Evolutionary conservation across 1,140 invertebrate genomes (phyloP), one percentile per base, ranked within the genome.

Genomic region (Paraescarpia echinospica): DNA sequence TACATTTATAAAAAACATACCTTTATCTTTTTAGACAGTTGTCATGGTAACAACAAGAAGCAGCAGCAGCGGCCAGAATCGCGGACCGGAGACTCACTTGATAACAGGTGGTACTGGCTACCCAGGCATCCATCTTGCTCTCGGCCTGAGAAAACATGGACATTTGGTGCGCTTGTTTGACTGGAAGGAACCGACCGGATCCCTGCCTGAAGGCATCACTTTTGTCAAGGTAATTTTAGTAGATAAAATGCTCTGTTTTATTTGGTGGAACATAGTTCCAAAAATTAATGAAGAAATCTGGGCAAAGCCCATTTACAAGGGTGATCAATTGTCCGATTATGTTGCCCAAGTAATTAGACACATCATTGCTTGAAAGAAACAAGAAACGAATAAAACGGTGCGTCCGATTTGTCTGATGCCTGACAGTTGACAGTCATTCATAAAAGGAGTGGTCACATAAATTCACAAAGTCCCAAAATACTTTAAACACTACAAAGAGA

Each of bases 31-130:
- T 77, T 77, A 0, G 59, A 77, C 59, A 77, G 59, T 77, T 18
- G 22, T 18, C 59, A 77, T 77, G 59, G 59, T 77, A 77, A 77
- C 59, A 77, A 77, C 59, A 77, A 77, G 59, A 31, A 77, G 27
- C 22, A 27, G 59, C 22, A 12, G 59, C 22, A 27, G 59, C 2
- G 59, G 59, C 59, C 12, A 77, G 27, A 77, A 2, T 77, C 59
- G 22, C 59, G 18, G 14, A 77, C 59, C 22, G 59, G 59, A 77
- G 59, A 77, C 59, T 77, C 59, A 95, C 92, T 91, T 96, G 2
- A 93, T 96, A 12, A 96, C 96, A 93, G 96, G 96, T 31, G 96
- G 96, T n/a, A 95, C 95, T 35, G 96, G 96, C 1, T 96, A 95
- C 93, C 94, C 95, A 27, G 96, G 96, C 8, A 96, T 94, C 91